Conservation (phyloP, 2,797 vertebrate species). For the Pangasius djambal region DNA sequence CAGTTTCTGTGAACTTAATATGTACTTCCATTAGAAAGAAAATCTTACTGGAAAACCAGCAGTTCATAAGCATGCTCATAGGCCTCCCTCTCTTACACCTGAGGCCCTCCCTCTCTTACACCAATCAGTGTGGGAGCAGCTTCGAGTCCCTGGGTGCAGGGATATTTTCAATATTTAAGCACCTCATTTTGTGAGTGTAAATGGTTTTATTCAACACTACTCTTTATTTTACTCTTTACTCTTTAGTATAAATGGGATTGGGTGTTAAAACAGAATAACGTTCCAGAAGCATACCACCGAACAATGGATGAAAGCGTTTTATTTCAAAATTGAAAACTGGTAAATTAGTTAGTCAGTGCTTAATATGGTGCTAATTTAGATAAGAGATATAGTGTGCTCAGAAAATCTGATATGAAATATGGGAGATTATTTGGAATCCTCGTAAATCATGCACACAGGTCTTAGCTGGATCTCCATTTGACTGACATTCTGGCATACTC, state of each 20-base stretch:
- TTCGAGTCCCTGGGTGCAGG: constrained; percentile 12
- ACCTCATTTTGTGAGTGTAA: not conserved
- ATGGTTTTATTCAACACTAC: constrained; percentile 18
- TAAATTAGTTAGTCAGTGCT: not conserved
- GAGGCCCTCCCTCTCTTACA: not conserved
- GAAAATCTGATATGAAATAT: not conserved
- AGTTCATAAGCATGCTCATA: not conserved
- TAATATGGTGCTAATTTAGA: not conserved
- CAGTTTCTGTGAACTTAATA: not conserved
- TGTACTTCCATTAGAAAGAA: not conserved
- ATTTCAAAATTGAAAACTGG: not conserved
- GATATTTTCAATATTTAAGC: constrained; percentile 22
- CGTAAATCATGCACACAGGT: not conserved
- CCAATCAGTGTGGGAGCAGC: not conserved
- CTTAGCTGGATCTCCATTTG: constrained; percentile 7
- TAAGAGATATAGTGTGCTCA: not conserved
- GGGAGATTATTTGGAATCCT: not conserved
- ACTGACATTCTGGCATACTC: constrained; percentile 21
- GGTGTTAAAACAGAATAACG: not conserved
- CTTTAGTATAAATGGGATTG: not conserved
- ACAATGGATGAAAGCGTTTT: not conserved
- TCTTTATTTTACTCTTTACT: not conserved
- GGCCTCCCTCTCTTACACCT: not conserved
- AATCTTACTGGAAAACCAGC: not conserved
- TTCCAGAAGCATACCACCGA: not conserved